Conservation (phyloP, 2,113 vertebrate genomes). For the Falcunculus frontatus region DNA sequence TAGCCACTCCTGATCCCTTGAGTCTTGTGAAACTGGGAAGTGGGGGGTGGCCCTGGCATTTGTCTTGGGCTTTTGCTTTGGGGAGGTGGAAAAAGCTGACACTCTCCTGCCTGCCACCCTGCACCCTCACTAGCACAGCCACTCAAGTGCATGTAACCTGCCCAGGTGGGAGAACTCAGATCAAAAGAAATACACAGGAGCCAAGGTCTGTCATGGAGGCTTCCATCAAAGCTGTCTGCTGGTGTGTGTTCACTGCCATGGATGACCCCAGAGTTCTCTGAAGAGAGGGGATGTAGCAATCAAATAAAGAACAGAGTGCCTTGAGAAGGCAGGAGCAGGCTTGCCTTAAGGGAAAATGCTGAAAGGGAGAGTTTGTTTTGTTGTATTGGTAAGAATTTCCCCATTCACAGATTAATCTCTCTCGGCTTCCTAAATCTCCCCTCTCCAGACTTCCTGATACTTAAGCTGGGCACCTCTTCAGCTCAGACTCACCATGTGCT, state of each 20-base stretch:
- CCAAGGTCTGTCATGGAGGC: not conserved
- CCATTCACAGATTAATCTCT: not conserved
- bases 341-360: not conserved
- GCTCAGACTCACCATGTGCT: conserved; percentile 81
- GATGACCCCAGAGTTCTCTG: not conserved
- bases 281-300: not conserved
- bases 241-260: not conserved
- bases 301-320: not conserved
- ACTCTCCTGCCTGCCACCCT: not conserved
- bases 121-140: not conserved
- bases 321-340: not conserved
- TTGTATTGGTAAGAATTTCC: not conserved
- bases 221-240: not conserved
- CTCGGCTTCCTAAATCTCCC: not conserved
- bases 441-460: not conserved
- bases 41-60: not conserved
- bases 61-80: not conserved
- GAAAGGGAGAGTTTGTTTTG: not conserved
- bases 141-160: not conserved
- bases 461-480: not conserved
- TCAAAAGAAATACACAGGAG: not conserved
- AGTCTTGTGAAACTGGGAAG: not conserved
- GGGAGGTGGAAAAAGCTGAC: not conserved
- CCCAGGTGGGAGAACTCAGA: not conserved
- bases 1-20: not conserved